Evolutionary conservation across 1,140 invertebrate species (phyloP), one percentile per base, ranked within the genome.

Genomic region (Varroa destructor): DNA sequence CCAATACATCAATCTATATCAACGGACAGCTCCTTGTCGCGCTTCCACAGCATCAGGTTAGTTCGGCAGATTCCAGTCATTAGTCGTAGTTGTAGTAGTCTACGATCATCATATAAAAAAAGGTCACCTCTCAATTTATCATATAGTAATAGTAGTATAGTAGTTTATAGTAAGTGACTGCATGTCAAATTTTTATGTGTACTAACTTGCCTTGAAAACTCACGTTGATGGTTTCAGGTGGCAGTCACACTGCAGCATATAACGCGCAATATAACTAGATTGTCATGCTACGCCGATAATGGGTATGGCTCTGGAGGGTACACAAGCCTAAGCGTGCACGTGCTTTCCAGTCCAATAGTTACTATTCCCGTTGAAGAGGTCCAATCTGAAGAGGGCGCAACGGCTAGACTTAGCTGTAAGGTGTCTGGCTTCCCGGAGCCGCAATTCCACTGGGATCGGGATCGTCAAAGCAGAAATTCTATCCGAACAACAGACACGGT

Each of bases 281-380:
- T 90, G 56, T 87, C 87, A 0, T 90, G 89, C 79, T 89, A 89
- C 78, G 89, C 88, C 0, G 88, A 90, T 79, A 90, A 90, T 77
- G 88, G 88, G 3, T 88, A 88, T 76, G 88, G 89, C 0, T 87
- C 87, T 1, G 88, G 88, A 2, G 61, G 61, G 10, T 67, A 67
- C 61, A 67, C 61, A 12, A 67, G 61, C 8, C 37, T 67, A 5
- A 67, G 61, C 40, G 61, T 67, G n/a, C 61, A 67, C 37, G 61
- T 67, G 12, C 51, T 56, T 73, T 57, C 71, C 61, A 40, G 61
- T 25, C 57, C 72, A 43, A 43, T 58, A 37, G 71, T 64, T 8
- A 67, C 73, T n/a, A 72, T 55, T 72, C 73, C 72, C 43, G 64
- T 46, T 71, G 75, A 70, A 64, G 70, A 55, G 71, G 61, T 12